phyloP scores from a whole-genome alignment of 2,888 invertebrate genomes.

The Alitta virens region DNA sequence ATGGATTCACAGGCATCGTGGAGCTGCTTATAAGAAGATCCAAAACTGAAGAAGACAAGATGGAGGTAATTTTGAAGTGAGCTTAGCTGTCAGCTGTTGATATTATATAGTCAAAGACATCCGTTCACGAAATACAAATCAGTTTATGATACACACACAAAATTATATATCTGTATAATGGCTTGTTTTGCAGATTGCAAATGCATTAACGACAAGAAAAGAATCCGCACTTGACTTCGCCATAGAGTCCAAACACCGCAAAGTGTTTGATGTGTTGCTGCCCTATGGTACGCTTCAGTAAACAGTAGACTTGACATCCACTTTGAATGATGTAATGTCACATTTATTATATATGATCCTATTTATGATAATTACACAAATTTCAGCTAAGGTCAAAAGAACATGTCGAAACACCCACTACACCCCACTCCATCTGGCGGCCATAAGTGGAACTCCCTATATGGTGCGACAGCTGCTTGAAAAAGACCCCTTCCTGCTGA shows the following conservation, averaged over 20 bases:
- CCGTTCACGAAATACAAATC: background rate
- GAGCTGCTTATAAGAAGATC: background rate
- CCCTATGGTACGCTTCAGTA: constrained; percentile 16
- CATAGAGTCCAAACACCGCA: constrained; percentile 4
- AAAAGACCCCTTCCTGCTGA: constrained; percentile 2
- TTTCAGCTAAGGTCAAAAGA: constrained; percentile 3
- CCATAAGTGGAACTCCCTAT: background rate
- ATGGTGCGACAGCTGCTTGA: constrained; percentile 2
- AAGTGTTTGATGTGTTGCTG: constrained; percentile 1
- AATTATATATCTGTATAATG: no score
- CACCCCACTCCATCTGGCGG: constrained; percentile 15
- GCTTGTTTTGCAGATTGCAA: constrained; percentile 11
- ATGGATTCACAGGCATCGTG: constrained; percentile 11
- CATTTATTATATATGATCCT: no score
- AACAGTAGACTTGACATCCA: no score
- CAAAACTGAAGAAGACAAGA: background rate
- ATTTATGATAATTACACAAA: no score
- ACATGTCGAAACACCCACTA: constrained; percentile 3
- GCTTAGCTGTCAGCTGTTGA: constrained; percentile 13
- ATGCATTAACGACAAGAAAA: background rate
- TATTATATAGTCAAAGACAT: background rate
- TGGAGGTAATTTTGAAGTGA: background rate
- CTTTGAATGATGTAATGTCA: no score
- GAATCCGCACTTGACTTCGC: constrained; percentile 13
- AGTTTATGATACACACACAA: no score